These are phyloP conservation scores for Poecilia gillii DNA, from an alignment of 2,797 vertebrate species.

Conservation along the genomic window DNA sequence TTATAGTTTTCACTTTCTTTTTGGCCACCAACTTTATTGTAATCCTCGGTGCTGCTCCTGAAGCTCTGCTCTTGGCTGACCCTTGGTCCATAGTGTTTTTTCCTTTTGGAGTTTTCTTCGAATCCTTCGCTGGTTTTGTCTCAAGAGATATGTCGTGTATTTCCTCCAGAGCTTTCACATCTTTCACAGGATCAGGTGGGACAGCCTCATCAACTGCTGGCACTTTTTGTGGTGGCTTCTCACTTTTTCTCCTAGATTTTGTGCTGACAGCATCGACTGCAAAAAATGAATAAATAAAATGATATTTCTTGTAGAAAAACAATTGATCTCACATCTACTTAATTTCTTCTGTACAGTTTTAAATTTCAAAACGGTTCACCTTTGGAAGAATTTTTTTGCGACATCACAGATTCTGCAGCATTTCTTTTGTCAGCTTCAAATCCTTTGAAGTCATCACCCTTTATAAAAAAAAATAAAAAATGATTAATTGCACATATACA, in stretches of 20 bases:
- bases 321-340: background rate
- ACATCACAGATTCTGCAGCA: constrained; percentile 74
- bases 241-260: constrained; percentile 75
- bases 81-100: constrained; percentile 72
- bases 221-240: constrained; percentile 70
- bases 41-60: constrained; percentile 77
- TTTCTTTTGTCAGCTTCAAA: constrained; percentile 86
- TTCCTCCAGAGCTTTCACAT: constrained; percentile 73
- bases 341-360: background rate
- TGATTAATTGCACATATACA: constrained; percentile 29
- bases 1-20: constrained; percentile 78
- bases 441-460: constrained; percentile 89
- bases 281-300: constrained; percentile 14
- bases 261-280: constrained; percentile 71
- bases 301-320: background rate
- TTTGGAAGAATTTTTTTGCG: constrained; percentile 83
- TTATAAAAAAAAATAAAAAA: constrained; percentile 57
- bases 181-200: constrained; percentile 60
- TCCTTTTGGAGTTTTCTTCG: constrained; percentile 72
- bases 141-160: constrained; percentile 60
- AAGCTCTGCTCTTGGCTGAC: constrained; percentile 65
- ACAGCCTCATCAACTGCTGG: constrained; percentile 72
- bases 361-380: constrained; percentile 66
- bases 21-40: constrained; percentile 85
- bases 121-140: constrained; percentile 70